These are phyloP conservation scores for Pseudobourletiella spinata DNA, from an alignment of 1,140 invertebrate genomes.

Conservation along the genomic window DNA sequence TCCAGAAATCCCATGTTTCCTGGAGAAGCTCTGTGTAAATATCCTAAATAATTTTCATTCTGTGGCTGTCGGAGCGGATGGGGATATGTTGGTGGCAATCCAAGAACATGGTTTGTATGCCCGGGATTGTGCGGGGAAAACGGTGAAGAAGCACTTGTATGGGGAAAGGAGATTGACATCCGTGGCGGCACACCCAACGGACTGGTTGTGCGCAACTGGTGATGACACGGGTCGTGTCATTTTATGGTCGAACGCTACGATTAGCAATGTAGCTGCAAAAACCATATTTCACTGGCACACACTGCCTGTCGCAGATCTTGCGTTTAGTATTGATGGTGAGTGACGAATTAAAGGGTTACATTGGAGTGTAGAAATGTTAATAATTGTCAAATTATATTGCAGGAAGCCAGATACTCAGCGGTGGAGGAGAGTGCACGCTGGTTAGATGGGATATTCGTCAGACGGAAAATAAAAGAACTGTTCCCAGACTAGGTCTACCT, in stretches of 20 bases:
- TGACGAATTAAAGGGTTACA: background rate
- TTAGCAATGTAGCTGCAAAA: slow-evolving; percentile 40
- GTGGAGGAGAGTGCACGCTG: slow-evolving; percentile 65
- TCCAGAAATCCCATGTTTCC: background rate
- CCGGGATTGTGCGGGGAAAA: slow-evolving; percentile 38
- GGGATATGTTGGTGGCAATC: slow-evolving; percentile 39
- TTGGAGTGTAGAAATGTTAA: background rate
- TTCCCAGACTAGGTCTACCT: slow-evolving; percentile 62
- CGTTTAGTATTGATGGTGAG: slow-evolving; percentile 57
- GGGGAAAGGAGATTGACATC: slow-evolving; percentile 51
- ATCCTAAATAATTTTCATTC: slow-evolving; percentile 24
- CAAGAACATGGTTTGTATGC: slow-evolving; percentile 40
- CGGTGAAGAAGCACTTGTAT: slow-evolving; percentile 16
- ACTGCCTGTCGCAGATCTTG: slow-evolving; percentile 57
- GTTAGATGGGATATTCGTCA: slow-evolving; percentile 64
- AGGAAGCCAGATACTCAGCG: slow-evolving; percentile 61
- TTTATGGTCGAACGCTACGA: slow-evolving; percentile 50
- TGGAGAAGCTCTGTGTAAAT: slow-evolving; percentile 20
- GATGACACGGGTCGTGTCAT: slow-evolving; percentile 57
- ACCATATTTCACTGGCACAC: slow-evolving; percentile 70
- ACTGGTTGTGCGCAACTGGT: slow-evolving; percentile 58
- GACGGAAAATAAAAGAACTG: slow-evolving; percentile 50
- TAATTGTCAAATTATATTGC: slow-evolving; percentile 22
- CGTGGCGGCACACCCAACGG: slow-evolving; percentile 57
- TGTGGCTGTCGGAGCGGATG: slow-evolving; percentile 21